Evolutionary conservation across 2,888 invertebrate genomes (phyloP), one percentile per base, ranked within the genome.

Genomic region (Campaea margaritaria): DNA sequence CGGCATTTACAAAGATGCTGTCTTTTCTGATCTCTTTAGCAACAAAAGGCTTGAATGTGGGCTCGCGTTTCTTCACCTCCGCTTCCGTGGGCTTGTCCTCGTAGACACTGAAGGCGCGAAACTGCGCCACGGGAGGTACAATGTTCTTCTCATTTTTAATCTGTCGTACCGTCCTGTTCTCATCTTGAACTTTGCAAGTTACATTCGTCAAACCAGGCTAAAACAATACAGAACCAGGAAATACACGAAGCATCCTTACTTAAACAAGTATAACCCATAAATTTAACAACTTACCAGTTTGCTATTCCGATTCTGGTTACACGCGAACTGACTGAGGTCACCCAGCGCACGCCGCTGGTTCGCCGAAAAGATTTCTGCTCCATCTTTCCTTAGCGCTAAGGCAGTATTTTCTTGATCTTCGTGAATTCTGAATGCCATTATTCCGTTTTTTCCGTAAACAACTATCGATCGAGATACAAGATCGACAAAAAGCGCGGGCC

Each of bases 361-460:
- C 59, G 91, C 87, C 53, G 88, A 75, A 81, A 90, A 90, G 66
- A 90, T 73, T 60, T 91, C 91, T 67, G 86, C 83, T 76, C 86
- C 92, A 66, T 94, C 94, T 82, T 94, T 94, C 69, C 89, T 87
- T 51, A 91, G 83, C 64, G 89, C 91, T 70, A 92, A 79, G 67
- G 91, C 82, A 72, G 94, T 91, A 87, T 96, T 96, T 89, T 96
- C 96, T 84, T 95, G 95, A 87, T 96, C 96, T 86, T 95, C 95
- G 86, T 95, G 95, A 79, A 96, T 95, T 87, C 95, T 94, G 86
- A 96, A 95, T 86, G 96, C 96, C 96, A 96, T 96, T 87, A 83
- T 66, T 45, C 75, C 69, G 81, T 76, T 82, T 75, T 74, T 82
- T 86, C 84, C 85, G 87, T 87, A 87, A 86, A 89, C 85, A 88